Conservation (phyloP, 2,113 vertebrate species). For the Centropristis striata region DNA sequence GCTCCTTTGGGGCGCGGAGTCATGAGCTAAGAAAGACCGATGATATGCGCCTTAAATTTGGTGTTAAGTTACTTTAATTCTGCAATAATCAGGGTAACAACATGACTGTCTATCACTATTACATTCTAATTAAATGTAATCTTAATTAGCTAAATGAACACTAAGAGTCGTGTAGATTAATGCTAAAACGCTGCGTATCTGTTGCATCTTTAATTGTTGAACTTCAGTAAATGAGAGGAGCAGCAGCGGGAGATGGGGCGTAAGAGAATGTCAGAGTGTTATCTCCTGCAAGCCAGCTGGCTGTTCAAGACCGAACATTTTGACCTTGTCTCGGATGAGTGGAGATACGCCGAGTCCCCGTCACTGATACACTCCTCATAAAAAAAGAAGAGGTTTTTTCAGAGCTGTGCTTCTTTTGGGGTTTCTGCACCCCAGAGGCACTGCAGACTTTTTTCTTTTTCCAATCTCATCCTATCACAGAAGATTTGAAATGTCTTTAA, state of each 20-base stretch:
- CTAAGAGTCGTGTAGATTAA: not conserved
- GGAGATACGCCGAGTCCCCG: conserved; percentile 1
- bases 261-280: not conserved
- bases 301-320: conserved; percentile 25
- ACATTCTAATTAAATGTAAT: not conserved
- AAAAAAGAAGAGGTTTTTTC: not conserved
- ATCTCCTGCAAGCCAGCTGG: conserved; percentile 59
- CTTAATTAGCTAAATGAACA: not conserved
- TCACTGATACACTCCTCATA: conserved; percentile 6
- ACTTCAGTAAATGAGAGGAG: not conserved
- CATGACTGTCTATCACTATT: not conserved
- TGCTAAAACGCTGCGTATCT: not conserved
- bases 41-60: not conserved
- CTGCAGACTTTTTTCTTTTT: not conserved
- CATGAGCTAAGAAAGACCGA: not conserved
- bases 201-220: not conserved
- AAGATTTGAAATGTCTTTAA: not conserved
- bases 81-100: not conserved
- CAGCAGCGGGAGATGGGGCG: not conserved
- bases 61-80: not conserved
- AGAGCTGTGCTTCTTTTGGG: not conserved
- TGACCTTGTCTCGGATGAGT: conserved; percentile 56
- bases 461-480: not conserved
- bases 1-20: too few species aligned
- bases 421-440: not conserved